Base-by-base conservation (phyloP, 1,140 invertebrate species). In the Ericerus pela region DNA sequence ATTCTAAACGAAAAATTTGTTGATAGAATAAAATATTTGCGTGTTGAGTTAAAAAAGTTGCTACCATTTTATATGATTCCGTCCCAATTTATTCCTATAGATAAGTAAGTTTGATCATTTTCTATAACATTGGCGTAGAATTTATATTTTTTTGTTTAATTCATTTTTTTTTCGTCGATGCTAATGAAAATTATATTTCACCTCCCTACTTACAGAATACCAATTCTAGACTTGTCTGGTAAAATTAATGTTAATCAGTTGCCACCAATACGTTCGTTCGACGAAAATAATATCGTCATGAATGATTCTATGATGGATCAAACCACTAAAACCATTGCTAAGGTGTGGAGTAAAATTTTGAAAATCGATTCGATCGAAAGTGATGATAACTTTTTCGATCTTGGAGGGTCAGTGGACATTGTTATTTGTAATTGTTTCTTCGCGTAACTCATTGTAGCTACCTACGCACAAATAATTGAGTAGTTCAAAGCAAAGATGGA, bases 41-140 rank as follows among this genome's bases (percentile, higher is more conserved):
- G 73, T 47, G 65, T 67, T 1, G 65, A 66, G 27, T 62, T 76
- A 4, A 75, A 76, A 59, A 65, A 64, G 41, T 64, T 62, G 22
- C 61, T 76, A 22, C 75, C 75, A 5, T 74, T 74, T 61, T 76
- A 76, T 61, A 76, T 76, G 75, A 70, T 76, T 38, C 75, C 75
- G 5, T 69, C 72, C 5, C 71, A 69, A 58, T 72, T 74, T 61
- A 63, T 75, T 1, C 70, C 73, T 52, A 51, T 76, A 2, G 64
- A 72, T 16, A 60, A 58, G 63, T 62, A 37, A 22, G 57, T 58
- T 16, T 2, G 5, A 51, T 18, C 26, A 24, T 43, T 57, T 55
- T 51, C 20, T 58, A 36, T 53, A 8, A 14, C 22, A 6, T 26
- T 5, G 20, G 47, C 6, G 14, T 56, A 28, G 6, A 8, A 5